These are phyloP conservation scores for Eupleurogrammus muticus DNA, from an alignment of 2,797 vertebrate genomes.

Conservation along the genomic window DNA sequence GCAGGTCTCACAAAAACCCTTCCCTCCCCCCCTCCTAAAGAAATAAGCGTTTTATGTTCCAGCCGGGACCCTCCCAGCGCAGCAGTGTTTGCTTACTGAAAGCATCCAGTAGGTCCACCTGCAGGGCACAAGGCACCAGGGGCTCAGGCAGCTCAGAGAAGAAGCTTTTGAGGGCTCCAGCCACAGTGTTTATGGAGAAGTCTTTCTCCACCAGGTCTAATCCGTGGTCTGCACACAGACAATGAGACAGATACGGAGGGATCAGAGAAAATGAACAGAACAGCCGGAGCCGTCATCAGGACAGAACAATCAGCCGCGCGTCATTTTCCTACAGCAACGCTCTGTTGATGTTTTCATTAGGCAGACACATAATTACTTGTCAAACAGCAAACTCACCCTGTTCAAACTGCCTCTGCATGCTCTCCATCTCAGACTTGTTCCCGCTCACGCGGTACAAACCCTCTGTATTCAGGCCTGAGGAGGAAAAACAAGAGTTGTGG, in stretches of 20 bases:
- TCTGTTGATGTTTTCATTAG: slow-evolving; percentile 64
- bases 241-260: slow-evolving; percentile 22
- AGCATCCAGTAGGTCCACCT: slow-evolving; percentile 94
- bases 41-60: slow-evolving; percentile 69
- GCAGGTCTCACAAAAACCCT: slow-evolving; percentile 41
- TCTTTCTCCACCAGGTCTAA: slow-evolving; percentile 97
- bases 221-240: slow-evolving; percentile 85
- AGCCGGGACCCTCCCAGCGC: slow-evolving; percentile 65
- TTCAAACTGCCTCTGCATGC: slow-evolving; percentile 96
- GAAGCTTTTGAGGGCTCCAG: slow-evolving; percentile 96
- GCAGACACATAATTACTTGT: slow-evolving; percentile 57
- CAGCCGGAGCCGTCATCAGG: slow-evolving; percentile 24
- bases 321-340: slow-evolving; percentile 51
- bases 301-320: slow-evolving; percentile 40
- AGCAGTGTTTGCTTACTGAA: slow-evolving; percentile 91
- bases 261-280: slow-evolving; percentile 31
- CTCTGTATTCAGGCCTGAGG: slow-evolving; percentile 92
- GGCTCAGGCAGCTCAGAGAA: slow-evolving; percentile 97
- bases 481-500: slow-evolving; percentile 24
- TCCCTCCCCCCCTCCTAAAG: slow-evolving; percentile 43
- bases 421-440: slow-evolving; percentile 98
- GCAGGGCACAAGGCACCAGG: slow-evolving; percentile 92
- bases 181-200: slow-evolving; percentile 95
- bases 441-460: slow-evolving; percentile 96
- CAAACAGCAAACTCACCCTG: slow-evolving; percentile 87